These are phyloP conservation scores for Osmoderma eremita DNA, from an alignment of 2,888 invertebrate species.

Conservation along the genomic window DNA sequence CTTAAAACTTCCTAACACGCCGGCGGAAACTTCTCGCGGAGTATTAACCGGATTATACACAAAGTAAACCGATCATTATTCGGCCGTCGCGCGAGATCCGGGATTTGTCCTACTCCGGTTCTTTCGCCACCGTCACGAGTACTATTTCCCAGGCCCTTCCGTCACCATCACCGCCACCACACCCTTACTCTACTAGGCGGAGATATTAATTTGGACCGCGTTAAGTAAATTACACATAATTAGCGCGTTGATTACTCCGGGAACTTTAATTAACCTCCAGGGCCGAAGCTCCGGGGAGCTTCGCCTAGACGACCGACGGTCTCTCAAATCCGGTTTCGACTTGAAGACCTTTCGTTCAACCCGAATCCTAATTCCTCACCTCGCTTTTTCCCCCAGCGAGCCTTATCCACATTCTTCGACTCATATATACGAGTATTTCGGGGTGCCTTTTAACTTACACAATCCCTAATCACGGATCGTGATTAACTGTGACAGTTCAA, in stretches of 20 bases:
- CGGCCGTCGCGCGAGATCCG: neutral
- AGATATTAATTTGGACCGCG: constrained; percentile 34
- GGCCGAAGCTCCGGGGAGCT: constrained; percentile 19
- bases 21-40: constrained; percentile 5
- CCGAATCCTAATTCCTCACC: neutral
- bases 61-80: constrained; percentile 34
- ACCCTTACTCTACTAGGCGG: too few relatives aligned
- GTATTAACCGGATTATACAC: constrained; percentile 23
- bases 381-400: constrained; percentile 5
- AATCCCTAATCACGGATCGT: constrained; percentile 27
- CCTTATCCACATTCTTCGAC: constrained; percentile 3
- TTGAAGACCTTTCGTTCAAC: constrained; percentile 17
- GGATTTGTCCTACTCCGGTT: constrained; percentile 10
- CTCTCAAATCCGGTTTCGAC: constrained; percentile 5
- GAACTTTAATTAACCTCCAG: constrained; percentile 39
- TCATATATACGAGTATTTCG: neutral
- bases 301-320: too few relatives aligned
- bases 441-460: neutral
- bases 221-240: constrained; percentile 41
- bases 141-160: neutral
- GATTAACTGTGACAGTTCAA: constrained; percentile 25
- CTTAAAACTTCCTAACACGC: constrained; percentile 12
- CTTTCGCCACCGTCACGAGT: neutral
- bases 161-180: neutral
- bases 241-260: constrained; percentile 39